phyloP scores from a whole-genome alignment of 2,888 invertebrate genomes.

The Tachystola acroxantha region DNA sequence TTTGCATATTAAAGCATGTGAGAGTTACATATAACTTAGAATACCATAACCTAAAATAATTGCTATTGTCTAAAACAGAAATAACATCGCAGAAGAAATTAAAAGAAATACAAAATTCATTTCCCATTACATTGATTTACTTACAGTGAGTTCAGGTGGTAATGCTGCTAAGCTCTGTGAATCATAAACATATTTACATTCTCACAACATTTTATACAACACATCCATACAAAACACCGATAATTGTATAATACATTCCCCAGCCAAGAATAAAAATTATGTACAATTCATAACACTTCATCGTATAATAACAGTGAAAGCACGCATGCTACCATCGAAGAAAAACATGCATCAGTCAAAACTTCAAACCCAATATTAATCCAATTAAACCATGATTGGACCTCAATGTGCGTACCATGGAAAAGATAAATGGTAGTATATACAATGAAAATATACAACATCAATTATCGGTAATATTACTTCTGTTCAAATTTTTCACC shows the following conservation, averaged over 20 bases:
- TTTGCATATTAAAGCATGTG: no score
- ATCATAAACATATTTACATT: slow-evolving; percentile 75
- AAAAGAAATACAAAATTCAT: background rate
- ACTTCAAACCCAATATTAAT: slow-evolving; percentile 29
- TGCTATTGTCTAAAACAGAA: no score
- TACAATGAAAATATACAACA: slow-evolving; percentile 37
- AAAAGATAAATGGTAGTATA: slow-evolving; percentile 28
- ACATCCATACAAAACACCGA: slow-evolving; percentile 12
- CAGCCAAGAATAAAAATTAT: slow-evolving; percentile 20
- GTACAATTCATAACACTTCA: slow-evolving; percentile 3
- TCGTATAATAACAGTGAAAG: slow-evolving; percentile 4
- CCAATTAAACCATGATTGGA: slow-evolving; percentile 17
- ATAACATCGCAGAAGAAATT: no score
- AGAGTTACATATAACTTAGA: no score
- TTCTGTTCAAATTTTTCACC: slow-evolving; percentile 67
- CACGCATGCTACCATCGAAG: slow-evolving; percentile 15
- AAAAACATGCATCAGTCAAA: slow-evolving; percentile 30
- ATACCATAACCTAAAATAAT: no score
- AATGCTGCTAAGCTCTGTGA: slow-evolving; percentile 90
- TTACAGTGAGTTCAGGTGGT: slow-evolving; percentile 89
- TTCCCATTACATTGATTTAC: slow-evolving; percentile 54
- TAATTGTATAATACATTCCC: slow-evolving; percentile 33
- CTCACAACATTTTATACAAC: slow-evolving; percentile 34
- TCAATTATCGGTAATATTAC: slow-evolving; percentile 14
- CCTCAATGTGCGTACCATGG: slow-evolving; percentile 27